Percentiles rank a stretch among this genome's conserved stretches.
Conservation (phyloP, 2,888 invertebrate species). For the Volucella bombylans region DNA sequence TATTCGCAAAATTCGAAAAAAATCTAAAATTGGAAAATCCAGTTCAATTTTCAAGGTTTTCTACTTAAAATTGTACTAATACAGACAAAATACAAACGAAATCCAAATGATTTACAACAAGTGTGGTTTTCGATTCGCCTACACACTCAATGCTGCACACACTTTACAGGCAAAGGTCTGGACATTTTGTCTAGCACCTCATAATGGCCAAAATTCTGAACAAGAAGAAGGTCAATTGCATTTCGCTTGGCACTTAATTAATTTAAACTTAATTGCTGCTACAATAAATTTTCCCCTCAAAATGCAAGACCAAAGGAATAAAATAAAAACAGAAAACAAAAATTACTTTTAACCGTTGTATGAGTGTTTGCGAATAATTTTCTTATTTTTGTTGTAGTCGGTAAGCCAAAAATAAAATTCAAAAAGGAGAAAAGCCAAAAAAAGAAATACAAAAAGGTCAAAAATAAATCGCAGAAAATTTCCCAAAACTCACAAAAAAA, state of each 20-base stretch:
- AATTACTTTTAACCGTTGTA: neutral
- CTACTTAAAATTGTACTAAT: too few species aligned
- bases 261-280: conserved; percentile 66
- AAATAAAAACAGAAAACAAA: conserved; percentile 1
- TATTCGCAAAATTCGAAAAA: too few species aligned
- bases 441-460: conserved; percentile 66
- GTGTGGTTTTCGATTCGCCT: conserved; percentile 53
- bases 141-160: conserved; percentile 44
- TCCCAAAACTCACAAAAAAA: conserved; percentile 55
- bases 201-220: conserved; percentile 38
- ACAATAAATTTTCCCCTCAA: conserved; percentile 63
- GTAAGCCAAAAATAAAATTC: conserved; percentile 65
- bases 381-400: conserved; percentile 36
- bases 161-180: conserved; percentile 65
- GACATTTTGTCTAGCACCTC: conserved; percentile 77
- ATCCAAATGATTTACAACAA: neutral
- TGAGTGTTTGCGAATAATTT: conserved; percentile 6
- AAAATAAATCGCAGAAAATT: conserved; percentile 68
- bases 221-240: conserved; percentile 79
- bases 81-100: too few species aligned
- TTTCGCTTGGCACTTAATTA: conserved; percentile 75
- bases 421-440: conserved; percentile 55
- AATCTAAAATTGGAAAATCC: too few species aligned
- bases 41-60: too few species aligned
- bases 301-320: conserved; percentile 21